Evolutionary conservation across 2,113 vertebrate species (phyloP).

Genomic region (Varanus komodoensis): DNA sequence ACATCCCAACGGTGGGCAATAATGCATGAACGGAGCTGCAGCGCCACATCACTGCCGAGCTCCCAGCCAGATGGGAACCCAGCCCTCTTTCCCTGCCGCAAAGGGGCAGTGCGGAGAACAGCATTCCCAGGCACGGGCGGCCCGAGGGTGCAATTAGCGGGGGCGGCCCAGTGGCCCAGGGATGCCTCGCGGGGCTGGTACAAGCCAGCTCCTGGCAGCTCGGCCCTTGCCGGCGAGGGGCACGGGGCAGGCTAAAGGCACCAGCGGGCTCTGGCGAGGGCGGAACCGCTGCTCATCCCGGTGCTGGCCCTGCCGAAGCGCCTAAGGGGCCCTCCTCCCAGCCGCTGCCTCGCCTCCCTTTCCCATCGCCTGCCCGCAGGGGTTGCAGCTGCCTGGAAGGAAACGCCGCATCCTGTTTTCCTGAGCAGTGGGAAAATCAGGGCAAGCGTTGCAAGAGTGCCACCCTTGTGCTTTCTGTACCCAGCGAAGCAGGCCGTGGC

Average conservation of each 20-base stretch:
- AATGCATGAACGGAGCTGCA: neutral
- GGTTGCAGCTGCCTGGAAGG: neutral
- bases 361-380: neutral
- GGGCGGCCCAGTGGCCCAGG: neutral
- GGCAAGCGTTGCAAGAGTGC: no score
- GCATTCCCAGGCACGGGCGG: neutral
- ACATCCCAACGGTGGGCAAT: neutral
- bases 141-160: neutral
- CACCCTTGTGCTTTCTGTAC: no score
- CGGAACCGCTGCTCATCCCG: no score
- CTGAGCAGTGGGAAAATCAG: no score
- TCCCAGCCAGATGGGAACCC: neutral
- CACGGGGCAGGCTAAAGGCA: neutral
- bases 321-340: neutral
- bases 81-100: neutral
- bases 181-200: neutral
- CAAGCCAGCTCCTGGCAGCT: neutral
- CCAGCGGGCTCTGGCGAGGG: neutral
- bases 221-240: neutral
- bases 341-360: neutral
- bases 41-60: neutral
- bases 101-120: neutral
- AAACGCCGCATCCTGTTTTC: neutral
- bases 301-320: no score
- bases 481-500: no score